phyloP scores from a whole-genome alignment of 1,140 invertebrate genomes.

The Drosophila tristis region DNA sequence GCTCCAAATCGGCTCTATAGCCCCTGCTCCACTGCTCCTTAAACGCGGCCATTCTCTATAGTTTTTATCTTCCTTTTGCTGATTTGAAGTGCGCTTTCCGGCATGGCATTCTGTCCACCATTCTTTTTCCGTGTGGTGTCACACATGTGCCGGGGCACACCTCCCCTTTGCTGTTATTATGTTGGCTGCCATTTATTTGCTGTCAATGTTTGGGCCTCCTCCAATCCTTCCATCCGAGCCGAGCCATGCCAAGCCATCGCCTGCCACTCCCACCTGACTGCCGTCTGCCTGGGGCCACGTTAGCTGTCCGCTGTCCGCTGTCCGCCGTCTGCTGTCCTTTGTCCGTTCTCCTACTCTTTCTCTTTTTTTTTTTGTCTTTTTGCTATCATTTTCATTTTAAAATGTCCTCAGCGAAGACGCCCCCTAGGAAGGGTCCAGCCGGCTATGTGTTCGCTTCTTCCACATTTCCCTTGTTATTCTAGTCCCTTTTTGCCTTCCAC shows the following conservation, averaged over 20 bases:
- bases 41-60: conserved; percentile 7
- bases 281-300: conserved; percentile 33
- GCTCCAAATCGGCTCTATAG: too few relatives aligned
- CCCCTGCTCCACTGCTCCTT: neutral
- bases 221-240: conserved; percentile 19
- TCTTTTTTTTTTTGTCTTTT: conserved; percentile 22
- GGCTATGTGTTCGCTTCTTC: conserved; percentile 35
- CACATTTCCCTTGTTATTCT: conserved; percentile 47
- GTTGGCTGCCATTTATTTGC: conserved; percentile 82
- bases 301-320: conserved; percentile 16
- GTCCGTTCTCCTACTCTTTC: conserved; percentile 1
- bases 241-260: neutral
- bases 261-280: conserved; percentile 33
- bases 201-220: conserved; percentile 74
- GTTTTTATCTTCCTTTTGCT: conserved; percentile 27
- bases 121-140: neutral
- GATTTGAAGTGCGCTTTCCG: conserved; percentile 37
- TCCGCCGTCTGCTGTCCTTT: conserved; percentile 15
- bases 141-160: conserved; percentile 31
- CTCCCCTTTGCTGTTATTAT: conserved; percentile 80
- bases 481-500: conserved; percentile 47
- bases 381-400: conserved; percentile 82
- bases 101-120: neutral
- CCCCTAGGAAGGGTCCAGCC: conserved; percentile 55
- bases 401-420: conserved; percentile 71